A percentile compares a stretch with the other conserved stretches of the same genome.
These are phyloP conservation scores for Tetragonula clypearis DNA, from an alignment of 1,140 invertebrate species.

Conservation along the genomic window DNA sequence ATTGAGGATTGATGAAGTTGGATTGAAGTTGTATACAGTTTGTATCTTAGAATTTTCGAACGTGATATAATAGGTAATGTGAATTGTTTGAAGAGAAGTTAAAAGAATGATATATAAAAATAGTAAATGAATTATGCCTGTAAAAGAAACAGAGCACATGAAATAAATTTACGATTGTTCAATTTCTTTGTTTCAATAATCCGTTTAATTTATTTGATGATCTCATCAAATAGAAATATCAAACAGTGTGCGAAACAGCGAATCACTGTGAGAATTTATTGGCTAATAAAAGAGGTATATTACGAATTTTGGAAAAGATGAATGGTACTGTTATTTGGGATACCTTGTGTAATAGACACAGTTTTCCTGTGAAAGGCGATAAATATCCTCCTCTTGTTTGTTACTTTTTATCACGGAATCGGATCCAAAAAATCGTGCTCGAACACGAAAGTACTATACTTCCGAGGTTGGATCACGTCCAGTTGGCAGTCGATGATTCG, in stretches of 20 bases:
- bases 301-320: too few relatives aligned
- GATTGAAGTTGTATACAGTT: not conserved
- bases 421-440: conserved; percentile 9
- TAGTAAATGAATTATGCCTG: not conserved
- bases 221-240: too few relatives aligned
- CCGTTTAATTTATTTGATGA: too few relatives aligned
- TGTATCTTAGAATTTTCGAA: not conserved
- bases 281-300: not conserved
- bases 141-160: too few relatives aligned
- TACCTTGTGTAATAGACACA: not conserved
- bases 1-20: not conserved
- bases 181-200: too few relatives aligned
- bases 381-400: not conserved
- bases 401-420: not conserved
- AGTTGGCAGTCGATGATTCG: conserved; percentile 21
- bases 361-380: not conserved
- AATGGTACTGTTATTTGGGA: too few relatives aligned
- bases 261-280: not conserved
- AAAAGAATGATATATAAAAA: not conserved
- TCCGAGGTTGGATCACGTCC: conserved; percentile 25
- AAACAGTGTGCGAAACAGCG: too few relatives aligned
- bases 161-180: too few relatives aligned
- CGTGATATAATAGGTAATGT: not conserved
- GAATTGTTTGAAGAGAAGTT: not conserved
- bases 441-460: not conserved